Conservation (phyloP, 2,113 vertebrate genomes). For the Ciconia stormi region DNA sequence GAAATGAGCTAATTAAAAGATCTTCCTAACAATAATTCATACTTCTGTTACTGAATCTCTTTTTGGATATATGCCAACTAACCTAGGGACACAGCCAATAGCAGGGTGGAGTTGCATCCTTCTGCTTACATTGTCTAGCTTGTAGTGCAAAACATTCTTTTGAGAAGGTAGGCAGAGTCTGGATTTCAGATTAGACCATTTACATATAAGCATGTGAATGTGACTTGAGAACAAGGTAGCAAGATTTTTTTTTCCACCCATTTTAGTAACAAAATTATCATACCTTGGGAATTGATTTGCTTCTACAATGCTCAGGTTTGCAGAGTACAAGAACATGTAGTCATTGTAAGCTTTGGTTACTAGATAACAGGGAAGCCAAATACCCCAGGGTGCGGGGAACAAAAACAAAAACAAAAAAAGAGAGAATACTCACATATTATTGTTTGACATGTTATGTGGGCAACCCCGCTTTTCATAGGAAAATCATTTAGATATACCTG, state of each 20-base stretch:
- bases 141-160: slow-evolving; percentile 3
- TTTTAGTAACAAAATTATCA: background rate
- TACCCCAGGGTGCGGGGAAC: background rate
- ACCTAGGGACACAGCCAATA: slow-evolving; percentile 4
- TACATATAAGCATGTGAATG: background rate
- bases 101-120: slow-evolving; percentile 64
- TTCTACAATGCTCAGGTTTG: background rate
- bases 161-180: slow-evolving; percentile 2
- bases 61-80: background rate
- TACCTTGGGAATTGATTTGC: background rate
- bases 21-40: background rate
- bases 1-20: background rate
- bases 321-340: background rate
- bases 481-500: slow-evolving; percentile 88
- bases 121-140: slow-evolving; percentile 23
- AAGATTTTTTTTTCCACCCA: background rate
- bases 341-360: background rate
- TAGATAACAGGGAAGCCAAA: background rate
- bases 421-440: slow-evolving; percentile 83
- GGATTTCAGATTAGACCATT: background rate
- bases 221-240: background rate
- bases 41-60: background rate
- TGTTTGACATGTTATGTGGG: slow-evolving; percentile 85
- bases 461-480: slow-evolving; percentile 86
- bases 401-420: background rate